phyloP scores from a whole-genome alignment of 53 echinoderm and acorn worm genomes.

The Henricia sp. region DNA sequence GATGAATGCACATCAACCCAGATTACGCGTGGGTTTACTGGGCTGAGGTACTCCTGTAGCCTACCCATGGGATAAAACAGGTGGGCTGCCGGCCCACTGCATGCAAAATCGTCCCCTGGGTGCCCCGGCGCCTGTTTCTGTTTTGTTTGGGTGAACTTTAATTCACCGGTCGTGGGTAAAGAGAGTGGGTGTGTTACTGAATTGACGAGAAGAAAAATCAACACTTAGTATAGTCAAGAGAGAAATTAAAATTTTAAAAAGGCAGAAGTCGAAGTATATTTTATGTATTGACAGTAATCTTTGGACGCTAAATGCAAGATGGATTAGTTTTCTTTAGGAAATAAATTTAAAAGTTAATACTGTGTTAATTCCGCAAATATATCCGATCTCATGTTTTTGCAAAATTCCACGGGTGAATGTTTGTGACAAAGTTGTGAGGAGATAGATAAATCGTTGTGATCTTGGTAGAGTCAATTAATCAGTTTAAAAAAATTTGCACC shows the following conservation, averaged over 20 bases:
- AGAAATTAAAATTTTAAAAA: slow-evolving; percentile 13
- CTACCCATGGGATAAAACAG: slow-evolving; percentile 52
- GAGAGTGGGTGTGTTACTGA: slow-evolving; percentile 48
- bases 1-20: slow-evolving; percentile 34
- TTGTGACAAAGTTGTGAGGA: no score
- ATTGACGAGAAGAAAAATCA: slow-evolving; percentile 23
- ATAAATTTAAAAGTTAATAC: not conserved
- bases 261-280: no score
- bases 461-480: no score
- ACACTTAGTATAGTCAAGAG: not conserved
- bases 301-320: slow-evolving; percentile 10
- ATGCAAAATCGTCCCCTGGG: slow-evolving; percentile 12
- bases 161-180: not conserved
- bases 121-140: slow-evolving; percentile 3
- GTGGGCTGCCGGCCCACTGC: slow-evolving; percentile 33
- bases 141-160: slow-evolving; percentile 16
- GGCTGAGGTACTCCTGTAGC: slow-evolving; percentile 29
- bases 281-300: slow-evolving; percentile 27
- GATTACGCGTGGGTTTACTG: slow-evolving; percentile 42
- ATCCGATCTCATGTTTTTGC: no score
- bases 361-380: not conserved
- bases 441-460: no score
- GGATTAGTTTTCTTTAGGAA: slow-evolving; percentile 5
- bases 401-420: no score
- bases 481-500: no score